These are phyloP conservation scores for Psilopsiagon aurifrons DNA, from an alignment of 2,113 vertebrate genomes.

Conservation along the genomic window DNA sequence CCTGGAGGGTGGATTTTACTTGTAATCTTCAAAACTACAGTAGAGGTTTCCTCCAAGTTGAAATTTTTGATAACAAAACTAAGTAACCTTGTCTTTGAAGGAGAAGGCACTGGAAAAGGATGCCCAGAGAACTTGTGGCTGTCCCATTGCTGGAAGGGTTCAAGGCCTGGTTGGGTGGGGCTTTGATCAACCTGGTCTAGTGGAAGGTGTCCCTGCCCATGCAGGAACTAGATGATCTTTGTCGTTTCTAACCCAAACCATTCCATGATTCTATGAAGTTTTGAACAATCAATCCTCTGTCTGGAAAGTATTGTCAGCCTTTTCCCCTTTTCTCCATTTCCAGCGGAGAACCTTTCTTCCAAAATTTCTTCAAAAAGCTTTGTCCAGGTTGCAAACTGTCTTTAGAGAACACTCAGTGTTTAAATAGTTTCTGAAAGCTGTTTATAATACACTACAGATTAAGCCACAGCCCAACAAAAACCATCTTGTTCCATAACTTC, in stretches of 20 bases:
- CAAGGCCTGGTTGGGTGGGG: neutral
- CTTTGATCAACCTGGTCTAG: neutral
- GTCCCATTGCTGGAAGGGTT: neutral
- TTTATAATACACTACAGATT: neutral
- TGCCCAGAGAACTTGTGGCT: neutral
- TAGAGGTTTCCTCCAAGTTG: neutral
- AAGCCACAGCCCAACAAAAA: neutral
- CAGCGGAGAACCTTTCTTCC: neutral
- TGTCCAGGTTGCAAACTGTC: neutral
- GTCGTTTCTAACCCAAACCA: neutral
- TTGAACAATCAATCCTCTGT: neutral
- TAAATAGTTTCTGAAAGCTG: neutral
- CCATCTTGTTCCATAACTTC: neutral
- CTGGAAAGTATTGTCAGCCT: neutral
- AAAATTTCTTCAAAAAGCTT: neutral
- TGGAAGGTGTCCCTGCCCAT: neutral
- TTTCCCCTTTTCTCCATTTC: neutral
- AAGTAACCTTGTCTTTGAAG: neutral
- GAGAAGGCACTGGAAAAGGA: neutral
- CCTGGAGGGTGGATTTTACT: neutral
- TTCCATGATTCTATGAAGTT: neutral
- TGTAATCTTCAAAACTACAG: neutral
- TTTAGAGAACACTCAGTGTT: neutral
- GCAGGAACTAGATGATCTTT: neutral
- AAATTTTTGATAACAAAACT: neutral